Evolutionary conservation across 2,888 invertebrate species (phyloP).

Genomic region (Sialis lutaria): DNA sequence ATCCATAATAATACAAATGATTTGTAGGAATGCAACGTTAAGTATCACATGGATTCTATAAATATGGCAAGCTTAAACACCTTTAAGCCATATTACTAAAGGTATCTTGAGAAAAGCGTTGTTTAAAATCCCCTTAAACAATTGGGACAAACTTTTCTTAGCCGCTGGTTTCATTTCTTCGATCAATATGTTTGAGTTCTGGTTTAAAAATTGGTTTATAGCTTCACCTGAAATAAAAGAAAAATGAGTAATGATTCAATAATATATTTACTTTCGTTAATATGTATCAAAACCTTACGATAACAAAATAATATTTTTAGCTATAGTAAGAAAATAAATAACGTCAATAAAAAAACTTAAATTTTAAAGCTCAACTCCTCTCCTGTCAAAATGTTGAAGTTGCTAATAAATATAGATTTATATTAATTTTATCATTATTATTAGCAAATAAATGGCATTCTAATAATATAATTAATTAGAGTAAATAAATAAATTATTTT

Average conservation of each 20-base stretch:
- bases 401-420: not conserved
- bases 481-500: not conserved
- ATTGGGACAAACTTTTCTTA: constrained; percentile 47
- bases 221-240: constrained; percentile 42
- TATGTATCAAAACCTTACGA: too few species aligned
- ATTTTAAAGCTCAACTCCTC: too few species aligned
- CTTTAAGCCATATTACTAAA: constrained; percentile 46
- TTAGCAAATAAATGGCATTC: not conserved
- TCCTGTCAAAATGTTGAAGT: too few species aligned
- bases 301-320: too few species aligned
- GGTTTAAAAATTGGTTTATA: constrained; percentile 70
- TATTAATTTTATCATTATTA: not conserved
- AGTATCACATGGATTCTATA: not conserved
- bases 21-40: too few species aligned
- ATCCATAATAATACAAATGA: too few species aligned
- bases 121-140: constrained; percentile 57
- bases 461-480: not conserved
- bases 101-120: constrained; percentile 54
- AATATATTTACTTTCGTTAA: too few species aligned
- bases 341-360: too few species aligned
- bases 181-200: constrained; percentile 63
- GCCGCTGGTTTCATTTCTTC: constrained; percentile 70
- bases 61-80: constrained; percentile 12
- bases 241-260: too few species aligned
- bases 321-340: too few species aligned